A percentile compares a stretch with the other conserved stretches of the same genome.
These are phyloP conservation scores for Etheostoma nigrum DNA, from an alignment of 2,797 vertebrate species.

Conservation along the genomic window DNA sequence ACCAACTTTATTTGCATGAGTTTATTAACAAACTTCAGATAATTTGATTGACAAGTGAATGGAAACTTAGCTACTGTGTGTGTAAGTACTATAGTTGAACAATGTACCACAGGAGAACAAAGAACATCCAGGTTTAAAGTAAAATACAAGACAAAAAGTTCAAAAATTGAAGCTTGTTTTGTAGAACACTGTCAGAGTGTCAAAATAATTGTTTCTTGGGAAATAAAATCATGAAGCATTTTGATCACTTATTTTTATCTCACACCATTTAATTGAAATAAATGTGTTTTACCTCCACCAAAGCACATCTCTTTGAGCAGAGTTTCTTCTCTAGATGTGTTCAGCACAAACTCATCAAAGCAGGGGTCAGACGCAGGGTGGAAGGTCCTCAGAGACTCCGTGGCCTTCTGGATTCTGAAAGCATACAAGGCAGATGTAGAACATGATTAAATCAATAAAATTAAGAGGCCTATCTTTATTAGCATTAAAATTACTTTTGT, in stretches of 20 bases:
- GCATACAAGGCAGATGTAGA: background rate
- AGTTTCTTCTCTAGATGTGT: conserved; percentile 90
- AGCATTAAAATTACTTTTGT: background rate
- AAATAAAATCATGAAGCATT: background rate
- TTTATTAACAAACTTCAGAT: too few species aligned
- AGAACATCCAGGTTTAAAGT: background rate
- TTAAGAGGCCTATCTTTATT: background rate
- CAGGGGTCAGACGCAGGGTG: conserved; percentile 90
- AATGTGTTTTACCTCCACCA: conserved; percentile 85
- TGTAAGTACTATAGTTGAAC: background rate
- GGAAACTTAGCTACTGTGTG: background rate
- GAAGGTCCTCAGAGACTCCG: conserved; percentile 94
- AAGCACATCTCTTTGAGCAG: conserved; percentile 92
- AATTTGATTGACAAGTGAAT: too few species aligned
- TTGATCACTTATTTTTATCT: background rate
- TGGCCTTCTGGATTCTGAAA: conserved; percentile 95
- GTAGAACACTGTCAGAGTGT: background rate
- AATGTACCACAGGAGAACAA: background rate
- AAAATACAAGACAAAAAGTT: background rate
- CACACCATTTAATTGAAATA: background rate
- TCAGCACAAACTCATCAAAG: conserved; percentile 94
- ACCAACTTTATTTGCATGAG: too few species aligned
- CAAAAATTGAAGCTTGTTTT: background rate
- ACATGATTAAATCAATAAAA: background rate
- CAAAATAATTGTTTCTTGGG: background rate